Evolutionary conservation across 30 jellyfish, hydroid and myxozoan genomes (phyloP).

Genomic region (Chrysaora quinquecirrha): DNA sequence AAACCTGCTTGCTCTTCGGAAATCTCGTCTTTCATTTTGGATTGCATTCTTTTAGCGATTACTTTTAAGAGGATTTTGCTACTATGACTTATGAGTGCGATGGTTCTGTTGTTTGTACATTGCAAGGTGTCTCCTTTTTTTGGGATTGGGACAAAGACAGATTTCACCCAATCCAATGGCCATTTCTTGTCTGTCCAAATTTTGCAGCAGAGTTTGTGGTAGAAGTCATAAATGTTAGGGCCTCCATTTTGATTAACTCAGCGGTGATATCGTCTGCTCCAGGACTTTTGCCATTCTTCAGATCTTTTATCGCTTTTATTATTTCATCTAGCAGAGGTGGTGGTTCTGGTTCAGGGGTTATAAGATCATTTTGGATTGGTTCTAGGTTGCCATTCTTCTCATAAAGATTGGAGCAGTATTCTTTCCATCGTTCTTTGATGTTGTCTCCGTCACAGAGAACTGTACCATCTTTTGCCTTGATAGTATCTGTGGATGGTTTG

Average conservation of each 20-base stretch:
- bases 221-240: neutral
- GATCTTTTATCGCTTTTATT: slow-evolving; percentile 32
- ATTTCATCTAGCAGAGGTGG: slow-evolving; percentile 26
- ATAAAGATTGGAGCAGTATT: slow-evolving; percentile 15
- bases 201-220: slow-evolving; percentile 38
- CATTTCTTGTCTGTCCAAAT: slow-evolving; percentile 21
- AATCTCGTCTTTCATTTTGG: slow-evolving; percentile 7
- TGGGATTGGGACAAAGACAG: slow-evolving; percentile 46
- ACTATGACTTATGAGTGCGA: slow-evolving; percentile 48
- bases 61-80: slow-evolving; percentile 38
- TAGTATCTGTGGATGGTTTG: neutral
- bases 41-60: slow-evolving; percentile 11
- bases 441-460: slow-evolving; percentile 12
- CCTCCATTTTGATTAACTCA: slow-evolving; percentile 6
- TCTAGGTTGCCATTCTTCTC: neutral
- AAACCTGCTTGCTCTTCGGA: slow-evolving; percentile 47
- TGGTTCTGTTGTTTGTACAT: slow-evolving; percentile 30
- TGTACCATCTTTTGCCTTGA: slow-evolving; percentile 6
- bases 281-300: slow-evolving; percentile 36
- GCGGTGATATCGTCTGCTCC: slow-evolving; percentile 49
- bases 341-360: slow-evolving; percentile 11
- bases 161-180: slow-evolving; percentile 52
- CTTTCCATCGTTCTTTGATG: slow-evolving; percentile 21
- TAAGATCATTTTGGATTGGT: neutral
- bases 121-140: slow-evolving; percentile 43